Evolutionary conservation across 2,113 vertebrate genomes (phyloP).

Genomic region (Melanerpes formicivorus): DNA sequence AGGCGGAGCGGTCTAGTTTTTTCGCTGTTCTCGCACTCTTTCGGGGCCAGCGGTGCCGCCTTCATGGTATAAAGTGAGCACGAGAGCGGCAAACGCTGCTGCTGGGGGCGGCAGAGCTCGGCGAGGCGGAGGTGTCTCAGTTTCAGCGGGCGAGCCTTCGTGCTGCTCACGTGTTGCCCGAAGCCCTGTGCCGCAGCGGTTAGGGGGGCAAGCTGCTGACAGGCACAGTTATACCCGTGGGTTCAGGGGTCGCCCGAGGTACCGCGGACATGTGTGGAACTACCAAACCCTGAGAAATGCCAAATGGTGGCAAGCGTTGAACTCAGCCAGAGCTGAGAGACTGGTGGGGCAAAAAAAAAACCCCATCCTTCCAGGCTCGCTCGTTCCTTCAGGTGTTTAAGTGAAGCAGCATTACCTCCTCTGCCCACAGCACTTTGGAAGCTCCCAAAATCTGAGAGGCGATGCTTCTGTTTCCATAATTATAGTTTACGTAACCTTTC

Average conservation of each 20-base stretch:
- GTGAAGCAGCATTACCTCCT: not conserved
- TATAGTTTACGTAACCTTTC: accelerated
- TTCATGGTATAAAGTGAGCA: too few relatives aligned
- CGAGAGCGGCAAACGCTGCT: too few relatives aligned
- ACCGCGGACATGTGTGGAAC: accelerated
- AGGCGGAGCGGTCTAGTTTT: accelerated
- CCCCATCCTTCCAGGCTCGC: accelerated
- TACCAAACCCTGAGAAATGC: accelerated
- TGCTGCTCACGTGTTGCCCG: too few relatives aligned
- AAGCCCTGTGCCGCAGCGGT: accelerated
- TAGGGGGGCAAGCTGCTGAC: accelerated
- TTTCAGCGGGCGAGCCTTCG: not conserved
- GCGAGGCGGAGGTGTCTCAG: not conserved
- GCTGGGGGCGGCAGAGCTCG: too few relatives aligned
- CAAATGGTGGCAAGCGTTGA: not conserved
- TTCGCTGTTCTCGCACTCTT: accelerated
- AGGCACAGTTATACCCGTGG: accelerated
- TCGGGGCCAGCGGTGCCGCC: accelerated
- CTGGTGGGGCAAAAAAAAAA: accelerated
- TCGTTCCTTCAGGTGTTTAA: accelerated
- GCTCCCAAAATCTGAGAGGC: accelerated
- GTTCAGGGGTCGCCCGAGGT: accelerated
- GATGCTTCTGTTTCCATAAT: accelerated
- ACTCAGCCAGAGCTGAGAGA: accelerated
- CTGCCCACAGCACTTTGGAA: too few relatives aligned